Evolutionary conservation across 2,797 vertebrate genomes (phyloP), one percentile per base, ranked within the genome.

Genomic region (Nasua narica): DNA sequence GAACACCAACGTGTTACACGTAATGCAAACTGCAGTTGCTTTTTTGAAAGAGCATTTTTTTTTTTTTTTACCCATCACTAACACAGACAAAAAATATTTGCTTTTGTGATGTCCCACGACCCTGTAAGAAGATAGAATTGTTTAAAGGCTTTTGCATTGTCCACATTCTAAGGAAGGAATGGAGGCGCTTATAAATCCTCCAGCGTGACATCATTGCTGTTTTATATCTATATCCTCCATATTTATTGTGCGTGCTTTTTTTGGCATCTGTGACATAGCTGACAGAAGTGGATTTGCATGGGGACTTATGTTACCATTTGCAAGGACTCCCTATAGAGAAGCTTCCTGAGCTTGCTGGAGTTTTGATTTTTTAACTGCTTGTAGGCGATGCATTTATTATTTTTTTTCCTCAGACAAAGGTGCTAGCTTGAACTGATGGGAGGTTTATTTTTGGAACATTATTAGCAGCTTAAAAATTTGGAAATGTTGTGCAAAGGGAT

Each of bases 291-390:
- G 97, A 98, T 98, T 97, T 98, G 96, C 96, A 96, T 94, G 97
- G 97, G 96, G 88, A 72, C 98, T 98, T 97, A 93, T 54, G 94
- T 84, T 97, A 93, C 92, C 97, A 74, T 98, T 98, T 94, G 96
- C 94, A 87, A 94, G 89, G 96, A 52, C 98, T 98, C 95, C 94
- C 94, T 81, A 7, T 60, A 90, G 96, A 89, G 92, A 69, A 62
- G 87, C 85, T 97, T 95, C 95, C 95, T 0, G 0, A 94, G 97
- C 96, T 62, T 48, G 83, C 74, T 9, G 50, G 58, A 89, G 95
- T 98, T 98, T 95, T 96, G 97, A 91, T 95, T 97, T 98, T 98
- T 97, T 97, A 98, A 97, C 96, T 69, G 96, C 96, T 97, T 94
- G 93, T 90, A 97, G 62, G 79, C 77, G 52, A 50, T 5, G 4